A percentile compares a stretch with the other conserved stretches of the same genome.
phyloP scores from a whole-genome alignment of 1,140 invertebrate genomes.

The Drosophila nebulosa region DNA sequence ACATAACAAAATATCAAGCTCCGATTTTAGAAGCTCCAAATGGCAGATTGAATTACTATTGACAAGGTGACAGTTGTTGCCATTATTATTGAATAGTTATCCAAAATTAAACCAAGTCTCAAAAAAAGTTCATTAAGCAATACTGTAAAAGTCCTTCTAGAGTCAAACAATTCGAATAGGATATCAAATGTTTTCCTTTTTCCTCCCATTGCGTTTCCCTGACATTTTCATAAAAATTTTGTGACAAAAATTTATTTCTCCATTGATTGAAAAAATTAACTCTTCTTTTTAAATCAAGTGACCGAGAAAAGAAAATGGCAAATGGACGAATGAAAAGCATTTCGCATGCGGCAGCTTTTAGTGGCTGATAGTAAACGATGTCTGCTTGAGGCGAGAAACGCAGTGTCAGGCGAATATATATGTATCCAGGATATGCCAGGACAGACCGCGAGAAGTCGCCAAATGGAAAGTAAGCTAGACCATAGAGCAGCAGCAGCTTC shows the following conservation, averaged over 20 bases:
- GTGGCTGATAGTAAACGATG: slow-evolving; percentile 15
- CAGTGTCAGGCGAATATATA: slow-evolving; percentile 2
- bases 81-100: neutral
- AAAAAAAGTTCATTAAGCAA: no score
- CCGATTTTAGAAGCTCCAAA: neutral
- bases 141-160: no score
- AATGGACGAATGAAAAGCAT: slow-evolving; percentile 10
- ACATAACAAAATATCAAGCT: neutral
- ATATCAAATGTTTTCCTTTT: no score
- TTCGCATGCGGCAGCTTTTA: slow-evolving; percentile 20
- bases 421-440: slow-evolving; percentile 5
- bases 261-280: no score
- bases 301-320: neutral
- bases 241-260: no score
- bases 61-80: neutral
- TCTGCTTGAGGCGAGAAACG: slow-evolving; percentile 13
- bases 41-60: neutral
- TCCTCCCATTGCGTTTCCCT: no score
- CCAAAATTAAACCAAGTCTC: no score
- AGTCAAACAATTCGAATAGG: no score
- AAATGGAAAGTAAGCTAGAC: slow-evolving; percentile 35
- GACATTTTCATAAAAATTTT: no score
- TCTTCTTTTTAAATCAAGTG: no score
- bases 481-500: slow-evolving; percentile 2
- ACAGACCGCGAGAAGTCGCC: slow-evolving; percentile 32